Evolutionary conservation across 2,113 vertebrate species (phyloP).

Genomic region (Chroicocephalus ridibundus): DNA sequence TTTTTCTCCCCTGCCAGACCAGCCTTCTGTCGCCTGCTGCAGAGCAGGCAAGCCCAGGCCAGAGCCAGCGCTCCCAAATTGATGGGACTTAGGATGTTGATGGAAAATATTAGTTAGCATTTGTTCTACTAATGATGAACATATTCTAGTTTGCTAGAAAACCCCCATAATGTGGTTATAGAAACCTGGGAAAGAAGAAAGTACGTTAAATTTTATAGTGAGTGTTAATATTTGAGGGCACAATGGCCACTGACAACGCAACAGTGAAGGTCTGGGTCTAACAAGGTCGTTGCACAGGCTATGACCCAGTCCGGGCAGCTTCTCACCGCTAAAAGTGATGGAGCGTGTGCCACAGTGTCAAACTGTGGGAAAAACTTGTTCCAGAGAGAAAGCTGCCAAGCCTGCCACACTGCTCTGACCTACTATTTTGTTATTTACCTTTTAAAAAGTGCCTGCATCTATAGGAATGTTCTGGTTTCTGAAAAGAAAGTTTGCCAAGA

Average conservation of each 20-base stretch:
- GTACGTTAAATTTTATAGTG: background rate
- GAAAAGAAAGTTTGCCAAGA: background rate
- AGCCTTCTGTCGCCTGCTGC: background rate
- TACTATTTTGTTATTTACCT: background rate
- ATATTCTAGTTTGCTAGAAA: background rate
- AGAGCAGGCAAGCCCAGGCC: background rate
- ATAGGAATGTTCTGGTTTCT: background rate
- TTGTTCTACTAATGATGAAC: background rate
- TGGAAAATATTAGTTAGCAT: background rate
- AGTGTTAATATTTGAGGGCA: background rate
- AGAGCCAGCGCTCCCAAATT: background rate
- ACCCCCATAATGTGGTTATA: background rate
- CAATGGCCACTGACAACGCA: accelerated
- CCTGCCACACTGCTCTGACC: accelerated
- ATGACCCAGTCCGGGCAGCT: background rate
- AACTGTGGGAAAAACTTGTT: background rate
- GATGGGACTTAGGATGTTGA: background rate
- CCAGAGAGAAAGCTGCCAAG: background rate
- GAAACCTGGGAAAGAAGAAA: background rate
- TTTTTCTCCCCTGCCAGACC: background rate
- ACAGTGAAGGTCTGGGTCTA: background rate
- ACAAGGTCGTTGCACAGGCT: background rate
- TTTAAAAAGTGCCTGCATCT: background rate
- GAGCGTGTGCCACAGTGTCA: background rate
- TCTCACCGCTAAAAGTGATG: background rate